phyloP scores from a whole-genome alignment of 2,888 invertebrate genomes.

The Periphyllus acericola region DNA sequence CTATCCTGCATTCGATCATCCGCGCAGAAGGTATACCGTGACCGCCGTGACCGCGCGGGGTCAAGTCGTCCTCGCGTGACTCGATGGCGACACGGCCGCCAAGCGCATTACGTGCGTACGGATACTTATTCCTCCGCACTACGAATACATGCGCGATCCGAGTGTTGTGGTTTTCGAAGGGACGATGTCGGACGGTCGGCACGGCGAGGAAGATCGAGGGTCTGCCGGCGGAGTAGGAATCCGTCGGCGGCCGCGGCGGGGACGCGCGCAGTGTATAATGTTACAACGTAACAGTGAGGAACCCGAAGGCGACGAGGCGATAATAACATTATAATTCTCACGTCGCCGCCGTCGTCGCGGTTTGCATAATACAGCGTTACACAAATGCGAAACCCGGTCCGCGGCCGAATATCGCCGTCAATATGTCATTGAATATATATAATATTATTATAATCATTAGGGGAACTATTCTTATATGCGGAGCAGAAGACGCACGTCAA shows the following conservation, averaged over 20 bases:
- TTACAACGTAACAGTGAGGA: neutral
- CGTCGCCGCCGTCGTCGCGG: neutral
- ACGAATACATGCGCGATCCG: neutral
- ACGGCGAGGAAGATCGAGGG: too few species aligned
- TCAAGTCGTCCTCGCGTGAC: neutral
- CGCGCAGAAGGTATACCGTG: neutral
- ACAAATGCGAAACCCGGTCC: neutral
- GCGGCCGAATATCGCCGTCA: constrained; percentile 19
- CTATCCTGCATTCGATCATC: too few species aligned
- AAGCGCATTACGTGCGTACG: neutral
- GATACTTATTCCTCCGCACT: neutral
- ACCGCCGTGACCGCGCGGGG: too few species aligned
- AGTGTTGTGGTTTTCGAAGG: neutral
- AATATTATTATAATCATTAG: constrained; percentile 38
- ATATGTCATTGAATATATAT: constrained; percentile 28
- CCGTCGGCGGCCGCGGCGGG: too few species aligned
- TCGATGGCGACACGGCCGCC: neutral
- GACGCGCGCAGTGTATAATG: too few species aligned
- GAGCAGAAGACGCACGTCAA: neutral
- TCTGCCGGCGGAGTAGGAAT: neutral
- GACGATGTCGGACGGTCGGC: neutral
- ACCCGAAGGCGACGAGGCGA: neutral
- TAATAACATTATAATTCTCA: neutral
- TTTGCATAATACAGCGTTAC: neutral
- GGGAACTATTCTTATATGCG: neutral